Base-by-base conservation (phyloP, 2,797 vertebrate species). In the Megalops cyprinoides region DNA sequence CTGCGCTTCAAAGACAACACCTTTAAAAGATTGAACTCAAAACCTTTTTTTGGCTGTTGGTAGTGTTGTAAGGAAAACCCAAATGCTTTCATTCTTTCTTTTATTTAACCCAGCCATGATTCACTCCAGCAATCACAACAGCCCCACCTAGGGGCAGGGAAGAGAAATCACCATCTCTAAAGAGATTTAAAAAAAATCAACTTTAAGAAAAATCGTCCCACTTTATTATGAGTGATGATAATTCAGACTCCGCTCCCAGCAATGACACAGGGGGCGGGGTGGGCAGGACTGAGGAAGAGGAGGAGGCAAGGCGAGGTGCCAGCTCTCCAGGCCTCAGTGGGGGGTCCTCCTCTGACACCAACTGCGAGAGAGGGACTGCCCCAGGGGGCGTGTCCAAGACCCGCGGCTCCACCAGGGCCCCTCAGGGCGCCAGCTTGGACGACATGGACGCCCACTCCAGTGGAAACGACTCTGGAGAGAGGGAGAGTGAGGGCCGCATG, bases 361-460 rank as follows among this genome's bases (percentile, higher is more conserved):
- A 76, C 31, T 87, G 83, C 77, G 81, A 89, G 82, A 88, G 87
- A 51, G 88, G 86, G 42, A 88, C 89, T 0, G 93, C 92, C 62
- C 88, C 87, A 12, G 87, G 88, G 3, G 87, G 82, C 1, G 86
- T 80, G 5, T 92, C 91, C 0, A 85, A 87, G 28, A 86, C 91
- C 1, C 74, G 90, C 1, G 85, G 87, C 3, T 88, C 86, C 0
- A 82, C 91, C 0, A 67, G 87, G 77, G 91, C 86, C 85, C 88
- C 1, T 12, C 86, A 77, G 84, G 94, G 87, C 1, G 88, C 80
- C 4, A 89, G 90, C 81, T 93, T 91, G 0, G 96, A 97, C 0
- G 97, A 98, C 51, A 97, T 93, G 58, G 97, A 97, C 4, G 95
- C 95, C 0, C 83, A 92, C 1, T 97, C 96, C 2, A 97, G 96